phyloP scores from a whole-genome alignment of 1,140 invertebrate species.

The Protaetia brevitarsis region DNA sequence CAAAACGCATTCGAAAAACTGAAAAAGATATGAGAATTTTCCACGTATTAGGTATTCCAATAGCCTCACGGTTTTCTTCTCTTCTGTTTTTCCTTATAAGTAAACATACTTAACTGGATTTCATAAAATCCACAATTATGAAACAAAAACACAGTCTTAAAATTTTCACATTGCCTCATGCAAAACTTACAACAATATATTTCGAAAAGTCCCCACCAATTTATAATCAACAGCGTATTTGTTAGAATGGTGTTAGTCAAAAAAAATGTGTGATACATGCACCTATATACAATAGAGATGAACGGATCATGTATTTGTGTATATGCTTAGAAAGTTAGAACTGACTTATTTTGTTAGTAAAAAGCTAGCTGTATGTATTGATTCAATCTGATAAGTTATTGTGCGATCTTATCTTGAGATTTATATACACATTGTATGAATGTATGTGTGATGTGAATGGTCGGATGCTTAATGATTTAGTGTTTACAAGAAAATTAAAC shows the following conservation, averaged over 20 bases:
- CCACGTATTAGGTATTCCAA: background rate
- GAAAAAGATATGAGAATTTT: background rate
- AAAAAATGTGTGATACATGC: constrained; percentile 12
- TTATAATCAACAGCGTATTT: constrained; percentile 30
- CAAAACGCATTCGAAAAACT: background rate
- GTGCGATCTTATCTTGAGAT: background rate
- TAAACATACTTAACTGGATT: constrained; percentile 20
- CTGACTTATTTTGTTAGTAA: background rate
- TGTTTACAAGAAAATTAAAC: background rate
- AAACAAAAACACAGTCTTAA: constrained; percentile 14
- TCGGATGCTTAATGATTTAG: too few relatives aligned
- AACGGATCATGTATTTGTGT: background rate
- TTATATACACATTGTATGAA: background rate
- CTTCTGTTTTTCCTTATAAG: constrained; percentile 20
- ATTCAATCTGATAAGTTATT: background rate
- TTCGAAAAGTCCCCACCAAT: constrained; percentile 26
- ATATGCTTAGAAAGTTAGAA: background rate
- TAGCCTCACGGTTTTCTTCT: constrained; percentile 8
- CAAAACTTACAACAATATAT: constrained; percentile 22
- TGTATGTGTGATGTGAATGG: background rate
- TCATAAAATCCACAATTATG: constrained; percentile 11
- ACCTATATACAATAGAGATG: constrained; percentile 7
- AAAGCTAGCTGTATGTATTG: background rate
- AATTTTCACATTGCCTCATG: background rate
- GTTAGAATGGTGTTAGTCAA: background rate